Percentiles rank a stretch among this genome's conserved stretches.
These are phyloP conservation scores for Hydropsyche betteni DNA, from an alignment of 2,888 invertebrate genomes.

Conservation along the genomic window DNA sequence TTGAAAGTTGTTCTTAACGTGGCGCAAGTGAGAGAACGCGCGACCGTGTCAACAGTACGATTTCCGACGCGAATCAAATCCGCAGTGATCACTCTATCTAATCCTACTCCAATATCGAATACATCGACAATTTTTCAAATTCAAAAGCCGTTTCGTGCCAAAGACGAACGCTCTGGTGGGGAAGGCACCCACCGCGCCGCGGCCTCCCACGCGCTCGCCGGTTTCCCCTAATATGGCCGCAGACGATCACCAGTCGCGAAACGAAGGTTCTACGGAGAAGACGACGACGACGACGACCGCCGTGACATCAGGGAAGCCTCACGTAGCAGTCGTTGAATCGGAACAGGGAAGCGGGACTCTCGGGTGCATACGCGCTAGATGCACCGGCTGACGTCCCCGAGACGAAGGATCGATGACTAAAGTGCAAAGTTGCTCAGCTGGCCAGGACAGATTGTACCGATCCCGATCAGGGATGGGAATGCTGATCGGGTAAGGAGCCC, in stretches of 20 bases:
- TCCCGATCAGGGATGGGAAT: conserved; percentile 49
- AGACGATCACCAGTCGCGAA: conserved; percentile 48
- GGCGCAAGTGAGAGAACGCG: too few relatives aligned
- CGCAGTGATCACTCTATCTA: neutral
- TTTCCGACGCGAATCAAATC: neutral
- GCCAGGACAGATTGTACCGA: conserved; percentile 16
- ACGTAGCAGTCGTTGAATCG: neutral
- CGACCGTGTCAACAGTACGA: too few relatives aligned
- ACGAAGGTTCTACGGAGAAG: conserved; percentile 47
- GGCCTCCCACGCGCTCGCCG: conserved; percentile 33
- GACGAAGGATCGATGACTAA: neutral
- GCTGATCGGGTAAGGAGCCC: conserved; percentile 50
- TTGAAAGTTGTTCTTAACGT: too few relatives aligned
- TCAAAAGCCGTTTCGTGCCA: too few relatives aligned
- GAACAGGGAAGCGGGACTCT: conserved; percentile 6
- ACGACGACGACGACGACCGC: conserved; percentile 29
- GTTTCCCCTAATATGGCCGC: conserved; percentile 43
- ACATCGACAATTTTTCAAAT: neutral
- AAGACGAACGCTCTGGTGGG: neutral
- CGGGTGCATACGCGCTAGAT: conserved; percentile 16
- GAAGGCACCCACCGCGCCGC: conserved; percentile 31
- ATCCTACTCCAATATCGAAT: too few relatives aligned
- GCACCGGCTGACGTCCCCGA: conserved; percentile 26
- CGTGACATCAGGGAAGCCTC: neutral
- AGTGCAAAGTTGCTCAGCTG: neutral